Percentiles rank a stretch among this genome's conserved stretches.
phyloP scores from a whole-genome alignment of 2,797 vertebrate genomes.

The Tragelaphus eurycerus region DNA sequence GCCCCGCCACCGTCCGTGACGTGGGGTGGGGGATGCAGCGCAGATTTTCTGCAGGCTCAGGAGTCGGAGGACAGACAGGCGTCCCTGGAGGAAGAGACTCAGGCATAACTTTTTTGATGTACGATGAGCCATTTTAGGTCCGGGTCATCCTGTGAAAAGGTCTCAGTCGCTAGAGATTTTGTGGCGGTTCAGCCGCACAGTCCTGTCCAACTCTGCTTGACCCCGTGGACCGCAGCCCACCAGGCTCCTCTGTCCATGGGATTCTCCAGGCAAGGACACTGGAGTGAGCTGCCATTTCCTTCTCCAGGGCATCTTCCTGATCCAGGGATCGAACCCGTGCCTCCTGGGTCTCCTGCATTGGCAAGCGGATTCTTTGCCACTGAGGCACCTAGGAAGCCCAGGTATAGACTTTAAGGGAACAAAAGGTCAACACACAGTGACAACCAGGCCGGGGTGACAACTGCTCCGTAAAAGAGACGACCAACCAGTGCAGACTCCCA shows the following conservation, averaged over 20 bases:
- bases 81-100: background rate
- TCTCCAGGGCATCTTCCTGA: background rate
- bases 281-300: background rate
- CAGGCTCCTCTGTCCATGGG: background rate
- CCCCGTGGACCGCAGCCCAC: background rate
- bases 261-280: background rate
- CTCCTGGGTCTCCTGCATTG: background rate
- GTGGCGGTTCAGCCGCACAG: background rate
- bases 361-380: background rate
- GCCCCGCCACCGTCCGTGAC: background rate
- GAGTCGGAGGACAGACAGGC: background rate
- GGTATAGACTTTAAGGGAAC: background rate
- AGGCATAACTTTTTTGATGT: background rate
- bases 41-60: background rate
- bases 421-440: background rate
- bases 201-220: accelerated
- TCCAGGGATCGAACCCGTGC: background rate
- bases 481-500: background rate
- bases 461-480: accelerated
- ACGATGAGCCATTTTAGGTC: background rate
- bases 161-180: background rate
- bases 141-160: background rate
- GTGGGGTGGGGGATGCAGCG: background rate
- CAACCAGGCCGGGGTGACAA: background rate
- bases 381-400: background rate